Conservation (phyloP, 1,140 invertebrate genomes). For the Aplysia californica region DNA sequence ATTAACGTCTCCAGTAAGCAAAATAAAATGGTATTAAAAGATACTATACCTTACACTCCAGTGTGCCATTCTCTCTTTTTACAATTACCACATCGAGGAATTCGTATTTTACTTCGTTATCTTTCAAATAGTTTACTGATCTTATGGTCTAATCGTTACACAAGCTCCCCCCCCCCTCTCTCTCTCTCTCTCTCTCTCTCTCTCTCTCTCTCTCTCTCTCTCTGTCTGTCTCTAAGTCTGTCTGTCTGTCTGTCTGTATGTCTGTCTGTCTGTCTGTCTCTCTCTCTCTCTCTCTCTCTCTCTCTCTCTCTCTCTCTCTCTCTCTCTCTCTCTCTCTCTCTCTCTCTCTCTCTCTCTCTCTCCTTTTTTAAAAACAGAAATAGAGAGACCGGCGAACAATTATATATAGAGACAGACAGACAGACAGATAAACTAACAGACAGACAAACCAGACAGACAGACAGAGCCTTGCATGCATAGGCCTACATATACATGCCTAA, state of each 20-base stretch:
- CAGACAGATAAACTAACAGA: too few species aligned
- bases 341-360: too few species aligned
- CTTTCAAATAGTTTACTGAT: too few species aligned
- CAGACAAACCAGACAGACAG: too few species aligned
- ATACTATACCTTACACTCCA: background rate
- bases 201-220: conserved; percentile 1
- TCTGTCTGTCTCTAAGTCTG: background rate
- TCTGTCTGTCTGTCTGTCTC: conserved; percentile 7
- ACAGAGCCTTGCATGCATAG: too few species aligned
- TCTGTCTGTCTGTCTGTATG: background rate
- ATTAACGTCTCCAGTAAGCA: background rate
- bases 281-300: conserved; percentile 15
- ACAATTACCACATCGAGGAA: too few species aligned
- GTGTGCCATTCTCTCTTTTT: background rate
- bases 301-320: conserved; percentile 9
- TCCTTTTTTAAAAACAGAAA: too few species aligned
- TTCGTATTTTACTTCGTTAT: too few species aligned
- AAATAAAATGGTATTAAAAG: background rate
- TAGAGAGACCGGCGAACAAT: too few species aligned
- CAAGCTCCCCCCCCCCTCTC: background rate
- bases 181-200: background rate
- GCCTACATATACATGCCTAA: too few species aligned
- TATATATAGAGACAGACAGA: too few species aligned
- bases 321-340: conserved; percentile 13
- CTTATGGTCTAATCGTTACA: background rate